Base-by-base conservation (phyloP, 92 coral and sea anemone species). In the Phenganax marumi region DNA sequence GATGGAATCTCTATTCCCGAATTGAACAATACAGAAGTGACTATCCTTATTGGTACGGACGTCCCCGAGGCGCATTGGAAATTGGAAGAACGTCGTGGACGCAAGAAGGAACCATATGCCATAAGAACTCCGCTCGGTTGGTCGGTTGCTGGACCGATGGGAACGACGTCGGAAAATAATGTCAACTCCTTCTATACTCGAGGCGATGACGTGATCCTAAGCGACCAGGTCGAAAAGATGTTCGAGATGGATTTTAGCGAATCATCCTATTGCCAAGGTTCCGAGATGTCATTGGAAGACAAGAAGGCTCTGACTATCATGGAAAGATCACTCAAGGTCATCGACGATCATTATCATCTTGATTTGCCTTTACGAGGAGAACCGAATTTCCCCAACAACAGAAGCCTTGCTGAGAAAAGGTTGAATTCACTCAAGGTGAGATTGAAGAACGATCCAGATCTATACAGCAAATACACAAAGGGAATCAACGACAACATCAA, bases 31-130 rank as follows among this genome's bases (percentile, higher is more conserved):
- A 12, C 61, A 12, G 76, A 69, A 52, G 84, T 80, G 3, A 75
- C 80, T 47, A 12, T 75, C 52, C 39, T 75, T 6, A 75, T 75
- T 14, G 66, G 80, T 12, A 23, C 62, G 19, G 80, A 80, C 22
- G 84, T 80, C 11, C 75, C 84, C 10, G 84, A 80, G 49, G 84
- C 76, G 6, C 84, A 64, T n/a, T 80, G 84, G 84, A 69, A 65
- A n/a, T 47, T 80, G 18, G 84, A 80, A 46, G 63, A 80, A 51
- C 11, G 75, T 8, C 84, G 84, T 6, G 75, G 84, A 8, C 74
- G 66, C 1, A 80, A 52, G 75, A 80, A 80, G 56, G 75, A 80
- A 19, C 84, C 73, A 12, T 63, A 80, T 12, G 84, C 84, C 10
- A 50, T 80, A 19, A 17, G 62, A 52, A 75, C 80, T 8, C 65